A percentile compares a stretch with the other conserved stretches of the same genome.
Conservation (phyloP, 2,113 vertebrate genomes). For the Eubucco bourcierii region DNA sequence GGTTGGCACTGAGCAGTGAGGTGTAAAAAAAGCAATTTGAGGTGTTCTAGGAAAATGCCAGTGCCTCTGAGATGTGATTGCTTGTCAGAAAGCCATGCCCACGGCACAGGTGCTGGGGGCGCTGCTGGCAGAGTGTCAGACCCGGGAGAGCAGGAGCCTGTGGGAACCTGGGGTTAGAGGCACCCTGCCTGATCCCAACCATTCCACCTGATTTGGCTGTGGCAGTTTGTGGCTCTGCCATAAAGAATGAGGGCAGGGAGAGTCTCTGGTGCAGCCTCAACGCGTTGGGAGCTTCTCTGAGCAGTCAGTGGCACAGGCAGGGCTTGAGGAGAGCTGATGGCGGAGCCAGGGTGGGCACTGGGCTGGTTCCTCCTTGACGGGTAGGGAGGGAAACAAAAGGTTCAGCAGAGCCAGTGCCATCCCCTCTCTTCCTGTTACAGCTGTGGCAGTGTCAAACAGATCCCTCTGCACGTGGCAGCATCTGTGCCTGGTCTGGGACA, state of each 20-base stretch:
- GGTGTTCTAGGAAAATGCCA: constrained; percentile 74
- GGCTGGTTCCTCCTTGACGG: no score
- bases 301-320: background rate
- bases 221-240: background rate
- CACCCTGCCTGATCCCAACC: fast-evolving
- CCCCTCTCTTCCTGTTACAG: background rate
- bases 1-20: constrained; percentile 79
- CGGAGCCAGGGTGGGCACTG: background rate
- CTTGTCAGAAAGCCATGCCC: constrained; percentile 34
- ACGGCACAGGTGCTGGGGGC: background rate
- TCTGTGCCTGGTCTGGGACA: fast-evolving
- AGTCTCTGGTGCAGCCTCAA: background rate
- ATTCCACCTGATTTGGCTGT: fast-evolving
- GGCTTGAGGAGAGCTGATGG: fast-evolving
- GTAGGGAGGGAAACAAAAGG: background rate
- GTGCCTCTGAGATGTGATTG: constrained; percentile 47
- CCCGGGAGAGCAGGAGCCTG: background rate
- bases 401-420: fast-evolving
- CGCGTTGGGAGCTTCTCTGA: fast-evolving
- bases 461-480: fast-evolving
- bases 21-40: constrained; percentile 82
- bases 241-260: background rate
- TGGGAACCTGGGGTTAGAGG: fast-evolving
- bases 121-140: background rate
- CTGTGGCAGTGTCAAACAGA: fast-evolving